A percentile compares a stretch with the other conserved stretches of the same genome.
Conservation (phyloP, 2,888 invertebrate genomes). For the Mythimna ferrago region DNA sequence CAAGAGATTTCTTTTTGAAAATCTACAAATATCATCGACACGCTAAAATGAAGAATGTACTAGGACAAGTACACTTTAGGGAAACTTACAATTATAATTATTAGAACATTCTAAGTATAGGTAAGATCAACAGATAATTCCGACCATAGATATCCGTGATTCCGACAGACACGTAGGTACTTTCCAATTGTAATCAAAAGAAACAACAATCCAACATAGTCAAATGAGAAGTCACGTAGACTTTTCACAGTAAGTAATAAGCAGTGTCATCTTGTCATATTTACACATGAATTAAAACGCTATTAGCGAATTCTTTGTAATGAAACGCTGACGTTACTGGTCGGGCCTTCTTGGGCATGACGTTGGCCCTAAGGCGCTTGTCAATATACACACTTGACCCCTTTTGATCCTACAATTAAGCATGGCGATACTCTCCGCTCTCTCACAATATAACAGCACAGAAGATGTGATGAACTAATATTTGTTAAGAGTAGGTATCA, state of each 20-base stretch:
- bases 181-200: background rate
- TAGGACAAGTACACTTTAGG: too few species aligned
- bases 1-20: too few species aligned
- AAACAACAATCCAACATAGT: background rate
- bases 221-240: conserved; percentile 29
- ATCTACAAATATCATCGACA: too few species aligned
- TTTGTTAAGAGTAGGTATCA: conserved; percentile 37
- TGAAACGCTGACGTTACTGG: conserved; percentile 59
- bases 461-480: conserved; percentile 56
- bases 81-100: conserved; percentile 1
- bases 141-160: too few species aligned
- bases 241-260: conserved; percentile 13
- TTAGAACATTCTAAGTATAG: too few species aligned
- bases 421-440: conserved; percentile 82
- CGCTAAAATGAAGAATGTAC: too few species aligned
- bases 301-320: conserved; percentile 60
- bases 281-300: conserved; percentile 43
- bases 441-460: conserved; percentile 59
- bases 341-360: conserved; percentile 79
- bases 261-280: conserved; percentile 27
- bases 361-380: conserved; percentile 88
- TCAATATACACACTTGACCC: conserved; percentile 90
- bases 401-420: conserved; percentile 90
- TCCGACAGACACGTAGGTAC: background rate
- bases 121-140: background rate